Conservation (phyloP, 2,888 invertebrate genomes). For the Diaperis boleti region DNA sequence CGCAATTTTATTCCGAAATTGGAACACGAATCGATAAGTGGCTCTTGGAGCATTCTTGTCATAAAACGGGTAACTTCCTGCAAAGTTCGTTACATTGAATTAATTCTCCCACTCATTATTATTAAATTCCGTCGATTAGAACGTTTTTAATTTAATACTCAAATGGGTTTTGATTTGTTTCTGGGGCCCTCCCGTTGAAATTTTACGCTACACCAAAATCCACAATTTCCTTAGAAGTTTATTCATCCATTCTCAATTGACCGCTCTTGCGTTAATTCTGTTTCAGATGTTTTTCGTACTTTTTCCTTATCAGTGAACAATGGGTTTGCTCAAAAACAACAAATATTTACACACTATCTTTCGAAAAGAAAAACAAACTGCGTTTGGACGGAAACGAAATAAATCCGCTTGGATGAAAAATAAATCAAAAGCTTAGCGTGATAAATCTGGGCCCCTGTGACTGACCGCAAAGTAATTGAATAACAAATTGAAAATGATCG, state of each 20-base stretch:
- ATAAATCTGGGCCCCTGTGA: constrained; percentile 7
- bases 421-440: constrained; percentile 6
- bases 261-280: background rate
- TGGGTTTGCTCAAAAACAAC: constrained; percentile 9
- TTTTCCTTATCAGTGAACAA: constrained; percentile 12
- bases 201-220: too few relatives aligned
- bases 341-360: constrained; percentile 29
- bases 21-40: constrained; percentile 1
- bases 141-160: constrained; percentile 9
- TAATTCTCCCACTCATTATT: constrained; percentile 4
- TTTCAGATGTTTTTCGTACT: constrained; percentile 17
- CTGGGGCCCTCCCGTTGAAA: too few relatives aligned
- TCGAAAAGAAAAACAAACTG: constrained; percentile 15
- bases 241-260: background rate
- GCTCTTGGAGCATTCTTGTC: constrained; percentile 7
- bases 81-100: constrained; percentile 21
- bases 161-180: too few relatives aligned
- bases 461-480: constrained; percentile 18
- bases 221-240: too few relatives aligned
- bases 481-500: constrained; percentile 20
- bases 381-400: background rate
- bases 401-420: constrained; percentile 10
- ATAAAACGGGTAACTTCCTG: constrained; percentile 17
- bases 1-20: constrained; percentile 4
- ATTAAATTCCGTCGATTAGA: too few relatives aligned